Evolutionary conservation across 2,888 invertebrate genomes (phyloP), one percentile per base, ranked within the genome.

Genomic region (Pachymerium ferrugineum): DNA sequence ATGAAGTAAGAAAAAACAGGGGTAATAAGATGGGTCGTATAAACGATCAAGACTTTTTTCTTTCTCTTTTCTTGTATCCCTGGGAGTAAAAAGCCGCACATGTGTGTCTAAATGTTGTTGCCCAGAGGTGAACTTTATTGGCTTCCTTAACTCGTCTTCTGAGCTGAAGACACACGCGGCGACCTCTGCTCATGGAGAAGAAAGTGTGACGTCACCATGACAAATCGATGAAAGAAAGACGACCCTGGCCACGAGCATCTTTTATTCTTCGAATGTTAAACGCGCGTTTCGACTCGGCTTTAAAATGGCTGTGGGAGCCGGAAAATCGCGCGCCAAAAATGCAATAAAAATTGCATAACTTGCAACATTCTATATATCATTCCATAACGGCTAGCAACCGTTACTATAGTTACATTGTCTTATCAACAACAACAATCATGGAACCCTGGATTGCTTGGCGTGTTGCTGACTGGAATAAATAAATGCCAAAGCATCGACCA

Each of bases 381-480:
- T 14, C 38, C 14, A 38, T 38, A 38, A 14, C 47, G 47, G 47
- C 47, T 47, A 47, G 47, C 47, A 47, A 47, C 47, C 16, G 47
- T 47, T 47, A 19, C 47, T 22, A 47, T 47, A n/a, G 47, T 47
- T 19, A 47, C 47, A 16, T 19, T 47, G 16, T 22, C 22, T 47
- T 47, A 47, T 47, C 47, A 47, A 47, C 47, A 47, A 47, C 47
- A 47, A 47, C 47, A 47, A 47, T 47, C 47, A 22, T 47, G 22
- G 47, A 47, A 47, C 47, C 16, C 16, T 47, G 47, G 47, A 47
- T 47, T 47, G 47, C 47, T 47, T 47, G 47, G 47, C 47, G 47
- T 47, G 47, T 47, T 47, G 47, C 47, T 47, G 47, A 47, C 47
- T 47, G 47, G 47, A 47, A 47, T 47, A 47, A 47, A 47, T 47